A percentile compares a stretch with the other conserved stretches of the same genome.
phyloP scores from a whole-genome alignment of 2,113 vertebrate species.

The Pseudopodoces humilis region DNA sequence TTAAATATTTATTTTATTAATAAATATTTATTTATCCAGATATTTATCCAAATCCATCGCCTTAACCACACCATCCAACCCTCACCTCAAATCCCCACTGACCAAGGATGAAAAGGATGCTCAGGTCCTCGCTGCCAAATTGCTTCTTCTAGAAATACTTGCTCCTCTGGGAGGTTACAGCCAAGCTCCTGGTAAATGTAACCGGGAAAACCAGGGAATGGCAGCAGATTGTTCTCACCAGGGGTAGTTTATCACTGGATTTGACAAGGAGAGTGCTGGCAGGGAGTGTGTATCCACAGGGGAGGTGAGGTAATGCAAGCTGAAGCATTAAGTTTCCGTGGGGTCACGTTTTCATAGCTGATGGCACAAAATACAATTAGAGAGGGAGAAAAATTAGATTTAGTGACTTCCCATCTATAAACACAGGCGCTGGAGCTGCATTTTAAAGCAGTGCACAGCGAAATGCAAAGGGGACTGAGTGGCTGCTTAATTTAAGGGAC shows the following conservation, averaged over 20 bases:
- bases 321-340: background rate
- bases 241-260: background rate
- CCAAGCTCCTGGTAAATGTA: background rate
- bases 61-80: background rate
- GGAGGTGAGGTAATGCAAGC: slow-evolving; percentile 49
- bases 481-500: background rate
- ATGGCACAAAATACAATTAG: slow-evolving; percentile 48
- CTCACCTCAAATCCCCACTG: background rate
- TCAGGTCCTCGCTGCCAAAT: background rate
- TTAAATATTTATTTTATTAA: too few relatives aligned
- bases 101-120: background rate
- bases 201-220: background rate
- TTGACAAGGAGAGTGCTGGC: background rate
- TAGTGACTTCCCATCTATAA: background rate
- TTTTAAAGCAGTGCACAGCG: background rate
- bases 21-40: too few relatives aligned
- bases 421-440: background rate
- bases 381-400: slow-evolving; percentile 10
- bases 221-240: background rate
- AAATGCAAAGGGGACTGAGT: background rate
- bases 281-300: background rate
- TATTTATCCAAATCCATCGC: background rate
- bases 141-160: fast-evolving
- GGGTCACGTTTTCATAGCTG: slow-evolving; percentile 42
- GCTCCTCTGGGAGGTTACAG: background rate